Base-by-base conservation (phyloP, 2,888 invertebrate species). In the Nephrotoma flavescens region DNA sequence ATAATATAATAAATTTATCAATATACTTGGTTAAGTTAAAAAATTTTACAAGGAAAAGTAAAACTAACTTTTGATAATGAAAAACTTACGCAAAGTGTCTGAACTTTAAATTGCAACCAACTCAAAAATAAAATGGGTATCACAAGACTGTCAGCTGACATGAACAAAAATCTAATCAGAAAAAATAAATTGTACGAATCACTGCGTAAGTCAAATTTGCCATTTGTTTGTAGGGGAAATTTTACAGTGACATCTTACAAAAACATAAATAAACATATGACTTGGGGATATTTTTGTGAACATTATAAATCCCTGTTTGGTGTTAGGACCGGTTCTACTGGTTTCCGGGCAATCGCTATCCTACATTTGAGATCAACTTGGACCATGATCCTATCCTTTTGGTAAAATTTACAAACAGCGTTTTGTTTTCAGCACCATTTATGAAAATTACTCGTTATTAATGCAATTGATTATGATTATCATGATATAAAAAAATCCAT, bases 121-220 rank as follows among this genome's bases (percentile, higher is more conserved):
- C 86, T 87, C 71, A 12, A 87, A 87, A 87, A 57, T 86, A 86
- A 87, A 86, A 86, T 86, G 31, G 47, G 83, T 87, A 87, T 87
- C 87, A 87, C 87, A 87, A 87, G 87, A 87, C 85, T 85, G 87
- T 86, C 87, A 87, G 87, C 87, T 85, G 87, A 87, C 84, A 84
- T 42, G 84, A 84, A 84, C 42, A 84, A 84, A 84, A 84, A 41
- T 84, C 84, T 84, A 84, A 84, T 84, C 84, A 84, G 84, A 84
- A 84, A 84, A 84, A 84, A 84, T 84, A 31, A 31, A 84, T 41
- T 84, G n/a, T 7, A 84, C 31, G 71, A 71, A 71, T 31, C 5
- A 71, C 71, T 71, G 9, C 71, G 71, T 31, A 42, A 84, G 15
- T 84, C 84, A 84, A 84, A 83, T 31, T 12, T 71, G 2, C 11